Evolutionary conservation across 1,140 invertebrate species (phyloP).

Genomic region (Phortica variegata): DNA sequence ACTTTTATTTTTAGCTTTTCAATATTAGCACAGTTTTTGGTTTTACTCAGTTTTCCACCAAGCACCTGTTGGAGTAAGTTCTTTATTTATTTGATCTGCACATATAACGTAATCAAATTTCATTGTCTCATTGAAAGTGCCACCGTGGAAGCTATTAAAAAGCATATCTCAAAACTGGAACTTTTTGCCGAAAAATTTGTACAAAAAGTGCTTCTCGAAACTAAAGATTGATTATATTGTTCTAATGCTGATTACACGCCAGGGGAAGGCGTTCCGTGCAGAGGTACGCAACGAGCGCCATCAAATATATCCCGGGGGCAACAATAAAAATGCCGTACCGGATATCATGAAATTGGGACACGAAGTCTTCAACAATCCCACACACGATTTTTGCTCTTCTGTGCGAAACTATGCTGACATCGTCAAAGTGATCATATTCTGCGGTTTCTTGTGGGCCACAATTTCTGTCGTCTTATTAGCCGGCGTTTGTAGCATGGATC

Average conservation of each 20-base stretch:
- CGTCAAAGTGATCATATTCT: conserved; percentile 78
- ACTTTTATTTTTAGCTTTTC: conserved; percentile 76
- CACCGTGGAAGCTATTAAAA: conserved; percentile 64
- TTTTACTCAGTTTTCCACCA: conserved; percentile 85
- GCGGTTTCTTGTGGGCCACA: conserved; percentile 91
- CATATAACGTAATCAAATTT: not conserved
- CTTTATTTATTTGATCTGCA: conserved; percentile 3
- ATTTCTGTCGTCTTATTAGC: conserved; percentile 92
- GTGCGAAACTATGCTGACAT: conserved; percentile 76
- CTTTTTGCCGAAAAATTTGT: conserved; percentile 77
- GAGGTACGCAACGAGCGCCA: conserved; percentile 66
- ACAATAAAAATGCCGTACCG: conserved; percentile 68
- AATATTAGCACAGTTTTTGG: conserved; percentile 85
- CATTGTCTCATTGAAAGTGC: conserved; percentile 64
- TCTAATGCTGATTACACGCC: conserved; percentile 82
- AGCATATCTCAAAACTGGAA: conserved; percentile 80
- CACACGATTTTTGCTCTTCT: conserved; percentile 67
- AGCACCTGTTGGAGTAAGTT: conserved; percentile 68
- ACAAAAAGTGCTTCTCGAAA: conserved; percentile 73
- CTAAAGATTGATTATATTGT: conserved; percentile 90
- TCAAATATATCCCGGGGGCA: conserved; percentile 59
- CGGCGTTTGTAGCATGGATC: conserved; percentile 86
- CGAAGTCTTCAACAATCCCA: conserved; percentile 71
- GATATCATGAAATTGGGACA: conserved; percentile 62
- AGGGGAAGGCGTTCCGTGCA: conserved; percentile 81